Base-by-base conservation (phyloP, 2,113 vertebrate genomes). In the Strix uralensis region DNA sequence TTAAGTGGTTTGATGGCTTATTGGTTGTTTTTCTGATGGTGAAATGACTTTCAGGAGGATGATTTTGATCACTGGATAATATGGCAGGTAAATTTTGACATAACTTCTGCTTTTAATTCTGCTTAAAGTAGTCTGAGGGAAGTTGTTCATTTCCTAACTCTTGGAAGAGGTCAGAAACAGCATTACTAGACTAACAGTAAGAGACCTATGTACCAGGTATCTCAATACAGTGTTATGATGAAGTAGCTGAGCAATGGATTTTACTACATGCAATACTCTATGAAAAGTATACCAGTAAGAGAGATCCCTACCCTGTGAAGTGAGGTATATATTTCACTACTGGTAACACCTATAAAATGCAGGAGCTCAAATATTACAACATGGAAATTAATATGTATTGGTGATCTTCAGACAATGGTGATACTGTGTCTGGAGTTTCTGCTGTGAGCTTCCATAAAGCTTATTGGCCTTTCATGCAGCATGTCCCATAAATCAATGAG, bases 401-500 rank as follows among this genome's bases (percentile, higher is more conserved):
- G n/a, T 82, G 29, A 58, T 40, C 13, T 95, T 94, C 86, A 97
- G 92, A 96, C 94, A 96, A 87, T 79, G 47, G 55, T 82, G 62
- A 74, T 91, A 96, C 81, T 97, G 61, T 97, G 72, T 95, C 96
- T 80, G 67, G 62, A 89, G 71, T 93, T 94, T 91, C 75, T 96
- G 36, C 79, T 84, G 40, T 66, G 42, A 88, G 74, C 57, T 95
- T 97, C 90, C 90, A 89, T 97, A 97, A 97, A 97, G 75, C 66
- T 89, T 88, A 95, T 62, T 96, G 74, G 36, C 62, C 81, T 98
- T 97, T 88, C 89, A 70, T 88, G 88, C 54, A 63, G 71, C 19
- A 22, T 75, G 84, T 89, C 81, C 49, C 81, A 96, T 97, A 97
- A 98, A 97, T 97, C 97, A 96, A 88, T 78, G 72, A 73, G 49